Evolutionary conservation across 2,113 vertebrate species (phyloP).

Genomic region (Bufo gargarizans): DNA sequence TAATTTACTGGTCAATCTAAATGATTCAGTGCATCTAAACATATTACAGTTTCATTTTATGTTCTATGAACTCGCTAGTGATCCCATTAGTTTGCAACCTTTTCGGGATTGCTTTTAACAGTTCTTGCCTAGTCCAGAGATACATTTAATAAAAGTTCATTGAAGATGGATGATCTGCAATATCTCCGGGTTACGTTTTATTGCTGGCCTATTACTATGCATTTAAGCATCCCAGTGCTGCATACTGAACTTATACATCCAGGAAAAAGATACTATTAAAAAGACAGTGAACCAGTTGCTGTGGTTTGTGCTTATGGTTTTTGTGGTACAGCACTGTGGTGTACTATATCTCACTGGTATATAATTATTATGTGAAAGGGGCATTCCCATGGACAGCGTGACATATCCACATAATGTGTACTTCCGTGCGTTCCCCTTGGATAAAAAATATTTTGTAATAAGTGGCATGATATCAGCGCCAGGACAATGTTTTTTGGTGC

Average conservation of each 20-base stretch:
- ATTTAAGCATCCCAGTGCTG: not conserved
- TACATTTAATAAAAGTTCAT: slow-evolving; percentile 37
- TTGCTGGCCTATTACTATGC: slow-evolving; percentile 31
- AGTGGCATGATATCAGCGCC: too few species aligned
- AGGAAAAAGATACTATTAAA: not conserved
- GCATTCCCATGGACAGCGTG: too few species aligned
- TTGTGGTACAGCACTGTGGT: not conserved
- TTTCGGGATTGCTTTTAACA: slow-evolving; percentile 19
- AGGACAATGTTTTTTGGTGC: too few species aligned
- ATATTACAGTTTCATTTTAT: slow-evolving; percentile 10
- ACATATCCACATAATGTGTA: too few species aligned
- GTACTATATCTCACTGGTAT: not conserved
- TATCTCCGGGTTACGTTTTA: slow-evolving; percentile 35
- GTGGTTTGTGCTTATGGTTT: not conserved
- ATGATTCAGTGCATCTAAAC: slow-evolving; percentile 23
- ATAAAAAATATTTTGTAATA: too few species aligned
- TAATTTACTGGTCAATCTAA: slow-evolving; percentile 35
- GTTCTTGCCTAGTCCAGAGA: slow-evolving; percentile 11
- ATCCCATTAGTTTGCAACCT: slow-evolving; percentile 42
- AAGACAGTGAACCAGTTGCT: not conserved
- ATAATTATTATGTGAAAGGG: not conserved
- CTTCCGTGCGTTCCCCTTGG: too few species aligned
- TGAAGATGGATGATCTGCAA: slow-evolving; percentile 15
- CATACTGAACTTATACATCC: not conserved
- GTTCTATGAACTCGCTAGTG: slow-evolving; percentile 19